phyloP scores from a whole-genome alignment of 1,140 invertebrate genomes.

The Drosophila auraria region DNA sequence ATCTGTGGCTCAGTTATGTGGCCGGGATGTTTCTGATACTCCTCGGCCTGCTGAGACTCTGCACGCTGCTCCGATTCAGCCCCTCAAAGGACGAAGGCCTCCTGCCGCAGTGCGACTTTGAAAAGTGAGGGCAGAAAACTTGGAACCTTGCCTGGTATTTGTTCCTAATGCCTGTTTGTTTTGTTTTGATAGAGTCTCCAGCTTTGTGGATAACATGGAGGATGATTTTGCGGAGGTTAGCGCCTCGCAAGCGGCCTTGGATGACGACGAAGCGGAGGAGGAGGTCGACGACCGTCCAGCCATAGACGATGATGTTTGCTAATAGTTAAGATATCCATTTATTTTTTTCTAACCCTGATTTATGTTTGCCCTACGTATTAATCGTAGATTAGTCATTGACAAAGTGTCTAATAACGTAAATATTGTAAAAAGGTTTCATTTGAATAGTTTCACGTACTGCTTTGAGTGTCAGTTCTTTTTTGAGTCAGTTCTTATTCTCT shows the following conservation, averaged over 20 bases:
- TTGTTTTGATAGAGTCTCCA: slow-evolving; percentile 69
- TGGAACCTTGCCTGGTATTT: slow-evolving; percentile 31
- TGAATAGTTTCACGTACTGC: not conserved
- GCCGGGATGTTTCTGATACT: slow-evolving; percentile 75
- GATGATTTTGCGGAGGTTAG: slow-evolving; percentile 70
- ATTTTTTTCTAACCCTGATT: not conserved
- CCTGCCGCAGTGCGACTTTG: slow-evolving; percentile 80
- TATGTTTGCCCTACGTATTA: slow-evolving; percentile 1
- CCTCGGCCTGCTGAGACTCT: slow-evolving; percentile 71
- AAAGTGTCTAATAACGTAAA: slow-evolving; percentile 3
- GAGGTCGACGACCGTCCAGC: slow-evolving; percentile 47
- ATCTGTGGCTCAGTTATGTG: slow-evolving; percentile 84
- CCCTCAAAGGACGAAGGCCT: slow-evolving; percentile 74
- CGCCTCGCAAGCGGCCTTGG: slow-evolving; percentile 55
- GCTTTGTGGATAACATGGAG: slow-evolving; percentile 71
- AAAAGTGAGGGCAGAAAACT: slow-evolving; percentile 61
- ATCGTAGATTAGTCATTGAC: slow-evolving; percentile 8
- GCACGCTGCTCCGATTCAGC: slow-evolving; percentile 63
- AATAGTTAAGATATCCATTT: slow-evolving; percentile 37
- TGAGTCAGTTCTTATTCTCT: too few species aligned
- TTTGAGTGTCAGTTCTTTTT: too few species aligned
- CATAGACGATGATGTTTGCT: slow-evolving; percentile 77
- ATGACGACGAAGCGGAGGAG: slow-evolving; percentile 70
- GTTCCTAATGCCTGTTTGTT: slow-evolving; percentile 37
- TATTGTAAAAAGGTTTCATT: slow-evolving; percentile 38